Base-by-base conservation (phyloP, 1,140 invertebrate species). In the Anthonomus grandis region DNA sequence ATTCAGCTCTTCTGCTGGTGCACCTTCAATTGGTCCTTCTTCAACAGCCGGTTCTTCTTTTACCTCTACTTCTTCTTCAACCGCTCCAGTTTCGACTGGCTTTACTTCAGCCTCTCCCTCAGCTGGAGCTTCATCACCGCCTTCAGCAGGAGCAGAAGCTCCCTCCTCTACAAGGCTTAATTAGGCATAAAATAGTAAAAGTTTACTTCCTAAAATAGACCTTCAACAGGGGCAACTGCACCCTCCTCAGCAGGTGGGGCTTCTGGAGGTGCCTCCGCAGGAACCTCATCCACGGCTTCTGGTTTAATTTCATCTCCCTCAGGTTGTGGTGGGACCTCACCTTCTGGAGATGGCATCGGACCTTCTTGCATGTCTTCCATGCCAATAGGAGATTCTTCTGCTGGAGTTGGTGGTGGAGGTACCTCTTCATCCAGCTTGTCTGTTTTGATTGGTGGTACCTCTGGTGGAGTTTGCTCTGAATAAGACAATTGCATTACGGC, bases 371-470 rank as follows among this genome's bases (percentile, higher is more conserved):
- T 22, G 31, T 54, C 37, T 31, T 58, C 50, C 19, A 48, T 44
- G 0, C 22, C 49, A 2, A 37, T 12, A 18, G 48, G 49, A 41
- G 44, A 46, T 53, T 59, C 60, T 41, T 64, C 59, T 4, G 47
- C 46, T 9, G 55, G 53, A 39, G 25, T 45, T 19, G 59, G 59
- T 17, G 59, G 59, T 36, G 55, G 59, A 13, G 59, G 59, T 2
- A 52, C 31, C 48, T 61, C 59, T 42, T 60, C 51, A 17, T 21
- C 21, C 18, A 24, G 9, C 19, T 22, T 42, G 6, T 58, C 24
- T 15, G 15, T 51, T 38, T 36, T 41, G 8, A 46, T 50, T 44
- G 25, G 39, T 6, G 39, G 39, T 4, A 44, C 51, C 3, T 12
- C 15, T n/a, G 36, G 9, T 25, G 9, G 19, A 15, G 8, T 9